phyloP scores from a whole-genome alignment of 2,113 vertebrate species.

The Parotia lawesii region DNA sequence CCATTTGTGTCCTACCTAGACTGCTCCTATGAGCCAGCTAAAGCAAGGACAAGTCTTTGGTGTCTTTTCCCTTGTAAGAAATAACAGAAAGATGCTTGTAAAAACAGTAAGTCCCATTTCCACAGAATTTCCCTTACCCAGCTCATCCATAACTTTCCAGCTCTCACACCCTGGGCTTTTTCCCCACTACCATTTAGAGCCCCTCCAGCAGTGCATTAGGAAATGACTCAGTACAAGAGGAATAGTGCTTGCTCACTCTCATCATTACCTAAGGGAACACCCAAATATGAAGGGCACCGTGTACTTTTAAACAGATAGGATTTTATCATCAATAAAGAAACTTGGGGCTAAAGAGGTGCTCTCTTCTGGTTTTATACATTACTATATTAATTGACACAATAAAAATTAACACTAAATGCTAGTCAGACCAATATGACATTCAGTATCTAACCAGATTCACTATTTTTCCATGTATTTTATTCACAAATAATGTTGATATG shows the following conservation, averaged over 20 bases:
- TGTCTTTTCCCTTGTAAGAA: not conserved
- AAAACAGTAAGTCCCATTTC: not conserved
- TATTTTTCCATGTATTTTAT: not conserved
- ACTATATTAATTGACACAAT: not conserved
- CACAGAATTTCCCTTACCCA: not conserved
- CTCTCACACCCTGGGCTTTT: not conserved
- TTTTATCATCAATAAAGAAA: not conserved
- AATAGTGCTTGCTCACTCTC: not conserved
- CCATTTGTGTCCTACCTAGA: not conserved
- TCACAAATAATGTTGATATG: not conserved
- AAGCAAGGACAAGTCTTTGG: not conserved
- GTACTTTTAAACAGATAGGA: not conserved
- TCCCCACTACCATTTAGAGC: not conserved
- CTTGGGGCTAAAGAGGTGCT: not conserved
- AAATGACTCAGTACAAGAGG: not conserved
- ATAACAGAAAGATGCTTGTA: not conserved
- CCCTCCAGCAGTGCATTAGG: not conserved
- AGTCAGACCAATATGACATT: not conserved
- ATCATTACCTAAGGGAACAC: not conserved
- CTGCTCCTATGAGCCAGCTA: not conserved
- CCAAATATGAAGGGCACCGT: not conserved
- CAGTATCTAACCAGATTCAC: not conserved
- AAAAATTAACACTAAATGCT: not conserved
- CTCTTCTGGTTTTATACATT: not conserved
- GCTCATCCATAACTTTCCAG: not conserved